Evolutionary conservation across 2,797 vertebrate species (phyloP), one percentile per base, ranked within the genome.

Genomic region (Lagorchestes hirsutus): DNA sequence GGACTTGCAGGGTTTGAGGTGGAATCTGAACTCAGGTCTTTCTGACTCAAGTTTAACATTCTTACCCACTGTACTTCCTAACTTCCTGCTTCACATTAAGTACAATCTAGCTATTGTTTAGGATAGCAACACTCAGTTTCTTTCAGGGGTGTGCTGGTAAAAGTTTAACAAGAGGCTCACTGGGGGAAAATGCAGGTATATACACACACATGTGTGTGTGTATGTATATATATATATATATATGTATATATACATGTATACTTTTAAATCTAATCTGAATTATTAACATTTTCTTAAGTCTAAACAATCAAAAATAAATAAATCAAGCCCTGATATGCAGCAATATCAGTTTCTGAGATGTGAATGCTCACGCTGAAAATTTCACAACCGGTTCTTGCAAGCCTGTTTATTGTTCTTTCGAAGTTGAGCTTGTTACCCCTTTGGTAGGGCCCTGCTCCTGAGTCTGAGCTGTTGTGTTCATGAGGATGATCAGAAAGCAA

Each of bases 171-270:
- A 82, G 22, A 82, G 74, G 18, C 9, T 82, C 74, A 10, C 22
- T 46, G 1, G 14, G 6, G 9, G 18, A 8, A n/a, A n/a, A 22
- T 1, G 5, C 1, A 5, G 40, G 34, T 74, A 5, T 18, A 3
- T 24, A 40, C 6, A 46, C 4, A 24, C 14, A 11, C 3, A 4
- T 10, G 11, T 82, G n/a, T 74, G 22, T n/a, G 40, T 62, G 18
- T 34, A 5, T 46, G 3, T 46, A 5, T 74, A 14, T 74, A 5
- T 18, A 3, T 24, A 40, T 8, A 46, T 1, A 24, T 4, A 24
- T 9, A 24, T 3, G 3, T 82, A 16, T 74, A 74, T n/a, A 74
- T 59, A 16, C 14, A 5, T 14, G 4, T 34, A 62, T 34, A 34
- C 5, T 5, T 67, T 67, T n/a, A 82, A 82, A 82, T 82, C 46